Base-by-base conservation (phyloP, 2,888 invertebrate genomes). In the Heteromyza rotundicornis region DNA sequence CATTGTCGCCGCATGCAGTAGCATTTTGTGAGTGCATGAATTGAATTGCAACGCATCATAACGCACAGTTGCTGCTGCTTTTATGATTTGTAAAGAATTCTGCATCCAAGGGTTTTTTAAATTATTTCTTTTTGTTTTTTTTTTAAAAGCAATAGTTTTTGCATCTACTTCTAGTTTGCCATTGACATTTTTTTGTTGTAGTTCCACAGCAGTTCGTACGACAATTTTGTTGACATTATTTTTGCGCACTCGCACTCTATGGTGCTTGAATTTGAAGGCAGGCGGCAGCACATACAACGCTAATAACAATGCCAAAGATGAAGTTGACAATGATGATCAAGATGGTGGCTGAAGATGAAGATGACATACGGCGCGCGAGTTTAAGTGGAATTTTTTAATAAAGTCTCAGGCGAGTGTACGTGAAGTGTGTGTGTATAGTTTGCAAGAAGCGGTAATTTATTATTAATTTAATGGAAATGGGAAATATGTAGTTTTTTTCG, bases 301-400 rank as follows among this genome's bases (percentile, higher is more conserved):
- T n/a, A n/a, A n/a, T n/a, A n/a, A n/a, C n/a, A n/a, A n/a, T n/a
- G n/a, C n/a, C n/a, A n/a, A n/a, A n/a, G n/a, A n/a, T n/a, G n/a
- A 7, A 22, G 51, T 51, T 14, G 2, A 22, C 24, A 23, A 51
- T 53, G 35, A 53, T 12, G 35, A 53, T n/a, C n/a, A n/a, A n/a
- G n/a, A n/a, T n/a, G n/a, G n/a, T n/a, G n/a, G n/a, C n/a, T n/a
- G 16, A 24, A 40, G 44, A 58, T 62, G 58, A 54, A 62, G 59
- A 44, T 59, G 62, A 62, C 59, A 55, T 51, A 49, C 58, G 59
- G 19, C 62, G 51, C 40, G 62, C 49, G 47, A 40, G 62, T 59
- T 58, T 58, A 59, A 59, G 59, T 62, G 62, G 50, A 54, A 51
- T 20, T 57, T 52, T 19, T 27, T 55, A 56, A 60, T 27, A 40